Percentiles rank a stretch among this genome's conserved stretches.
These are phyloP conservation scores for Aramus guarauna DNA, from an alignment of 2,113 vertebrate genomes.

Conservation along the genomic window DNA sequence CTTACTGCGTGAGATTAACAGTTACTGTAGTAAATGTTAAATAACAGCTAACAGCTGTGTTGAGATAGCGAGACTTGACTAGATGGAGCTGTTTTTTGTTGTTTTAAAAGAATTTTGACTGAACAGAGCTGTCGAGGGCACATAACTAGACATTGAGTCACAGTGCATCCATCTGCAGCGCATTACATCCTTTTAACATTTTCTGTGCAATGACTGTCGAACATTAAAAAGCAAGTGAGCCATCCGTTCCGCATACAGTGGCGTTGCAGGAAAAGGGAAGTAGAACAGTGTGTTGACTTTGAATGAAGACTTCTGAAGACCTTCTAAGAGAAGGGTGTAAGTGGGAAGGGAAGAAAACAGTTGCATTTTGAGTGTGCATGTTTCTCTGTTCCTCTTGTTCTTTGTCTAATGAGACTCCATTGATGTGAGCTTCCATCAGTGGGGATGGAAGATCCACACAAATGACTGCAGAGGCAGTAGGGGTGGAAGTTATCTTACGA, in stretches of 20 bases:
- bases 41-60: slow-evolving; percentile 44
- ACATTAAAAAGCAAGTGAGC: neutral
- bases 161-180: slow-evolving; percentile 19
- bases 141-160: slow-evolving; percentile 67
- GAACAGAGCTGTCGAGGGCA: slow-evolving; percentile 8
- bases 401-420: neutral
- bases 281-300: neutral
- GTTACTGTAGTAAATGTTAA: slow-evolving; percentile 35
- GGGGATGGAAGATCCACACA: neutral
- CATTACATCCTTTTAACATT: slow-evolving; percentile 2
- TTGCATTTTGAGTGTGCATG: neutral
- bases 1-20: slow-evolving; percentile 7
- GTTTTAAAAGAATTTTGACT: slow-evolving; percentile 16
- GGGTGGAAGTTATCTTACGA: neutral
- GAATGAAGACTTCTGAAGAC: neutral
- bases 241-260: neutral
- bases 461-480: neutral
- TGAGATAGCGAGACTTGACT: neutral
- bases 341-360: neutral
- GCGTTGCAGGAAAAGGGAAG: neutral
- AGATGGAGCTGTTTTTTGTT: slow-evolving; percentile 8
- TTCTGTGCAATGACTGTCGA: neutral
- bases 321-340: neutral
- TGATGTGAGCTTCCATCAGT: neutral
- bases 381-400: neutral